Base-by-base conservation (phyloP, 2,797 vertebrate genomes). In the Eulemur albifrons region DNA sequence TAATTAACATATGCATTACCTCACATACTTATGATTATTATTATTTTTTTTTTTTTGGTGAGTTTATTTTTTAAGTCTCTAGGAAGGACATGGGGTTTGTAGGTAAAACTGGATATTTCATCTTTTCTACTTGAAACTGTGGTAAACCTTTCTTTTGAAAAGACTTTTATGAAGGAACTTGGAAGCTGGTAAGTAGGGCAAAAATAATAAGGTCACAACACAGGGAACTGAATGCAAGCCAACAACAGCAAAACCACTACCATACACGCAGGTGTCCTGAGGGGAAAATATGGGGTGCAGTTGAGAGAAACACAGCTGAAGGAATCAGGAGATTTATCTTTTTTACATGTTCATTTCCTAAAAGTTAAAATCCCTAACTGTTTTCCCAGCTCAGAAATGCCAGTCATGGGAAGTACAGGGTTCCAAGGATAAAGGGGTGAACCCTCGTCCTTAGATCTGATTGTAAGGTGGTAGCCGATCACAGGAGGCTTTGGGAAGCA, bases 121-220 rank as follows among this genome's bases (percentile, higher is more conserved):
- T 65, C 59, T 50, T 93, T 95, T 48, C 35, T 92, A 75, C 20
- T 72, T 90, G 54, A 96, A 95, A 90, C 52, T 85, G 15, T 73
- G 75, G 25, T 80, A 30, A 61, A 38, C n/a, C n/a, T 96, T 88
- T 95, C 75, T 96, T 95, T 83, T 32, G 45, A 63, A 94, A 93
- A 96, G 48, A 80, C 11, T 86, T 79, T 52, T 20, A 25, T 61
- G n/a, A 92, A 95, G 75, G 81, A 96, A 97, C 81, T 59, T 93
- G 40, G 50, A 89, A 77, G 17, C 81, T 90, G 45, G 27, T 86
- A 81, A 45, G 50, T 27, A 67, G 27, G 61, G 38, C 4, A 88
- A 94, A 81, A 61, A 83, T 70, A 69, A 73, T 43, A 81, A 45
- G 23, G n/a, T 57, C 72, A 94, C 54, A 72, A 79, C 30, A 81